Evolutionary conservation across 2,797 vertebrate genomes (phyloP).

Genomic region (Gobio occitaniae): DNA sequence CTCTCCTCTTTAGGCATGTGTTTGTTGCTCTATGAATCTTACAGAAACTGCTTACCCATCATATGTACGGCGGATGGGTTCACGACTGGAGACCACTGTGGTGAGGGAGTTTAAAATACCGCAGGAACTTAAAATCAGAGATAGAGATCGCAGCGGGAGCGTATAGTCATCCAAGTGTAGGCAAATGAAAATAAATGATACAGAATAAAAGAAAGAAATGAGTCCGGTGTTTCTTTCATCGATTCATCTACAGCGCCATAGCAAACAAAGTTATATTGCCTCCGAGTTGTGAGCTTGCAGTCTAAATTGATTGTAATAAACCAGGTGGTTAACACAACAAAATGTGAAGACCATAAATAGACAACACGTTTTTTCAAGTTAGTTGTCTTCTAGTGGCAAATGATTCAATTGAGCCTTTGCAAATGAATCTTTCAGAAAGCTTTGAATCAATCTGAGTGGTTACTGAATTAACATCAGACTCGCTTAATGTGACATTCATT

Average conservation of each 20-base stretch:
- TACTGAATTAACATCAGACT: not conserved
- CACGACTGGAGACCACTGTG: not conserved
- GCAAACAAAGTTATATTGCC: not conserved
- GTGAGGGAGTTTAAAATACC: not conserved
- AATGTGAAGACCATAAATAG: not conserved
- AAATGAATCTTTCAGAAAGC: not conserved
- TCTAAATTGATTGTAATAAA: not conserved
- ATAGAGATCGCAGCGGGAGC: not conserved
- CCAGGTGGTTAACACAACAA: not conserved
- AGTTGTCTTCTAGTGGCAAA: not conserved
- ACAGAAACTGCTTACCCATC: constrained; percentile 13
- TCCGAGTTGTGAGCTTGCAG: not conserved
- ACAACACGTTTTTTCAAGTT: not conserved
- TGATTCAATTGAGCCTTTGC: not conserved
- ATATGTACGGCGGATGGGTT: not conserved
- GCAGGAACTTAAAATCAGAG: not conserved
- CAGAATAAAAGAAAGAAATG: constrained; percentile 2
- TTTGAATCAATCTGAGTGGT: not conserved
- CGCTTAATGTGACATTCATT: too few species aligned
- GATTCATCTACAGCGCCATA: not conserved
- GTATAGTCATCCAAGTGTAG: too few species aligned
- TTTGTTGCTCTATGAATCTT: constrained; percentile 15
- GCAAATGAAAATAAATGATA: not conserved
- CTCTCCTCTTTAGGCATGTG: not conserved
- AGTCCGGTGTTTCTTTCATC: not conserved